A percentile compares a stretch with the other conserved stretches of the same genome.
Evolutionary conservation across 2,113 vertebrate species (phyloP).

Genomic region (Grammomys surdaster): DNA sequence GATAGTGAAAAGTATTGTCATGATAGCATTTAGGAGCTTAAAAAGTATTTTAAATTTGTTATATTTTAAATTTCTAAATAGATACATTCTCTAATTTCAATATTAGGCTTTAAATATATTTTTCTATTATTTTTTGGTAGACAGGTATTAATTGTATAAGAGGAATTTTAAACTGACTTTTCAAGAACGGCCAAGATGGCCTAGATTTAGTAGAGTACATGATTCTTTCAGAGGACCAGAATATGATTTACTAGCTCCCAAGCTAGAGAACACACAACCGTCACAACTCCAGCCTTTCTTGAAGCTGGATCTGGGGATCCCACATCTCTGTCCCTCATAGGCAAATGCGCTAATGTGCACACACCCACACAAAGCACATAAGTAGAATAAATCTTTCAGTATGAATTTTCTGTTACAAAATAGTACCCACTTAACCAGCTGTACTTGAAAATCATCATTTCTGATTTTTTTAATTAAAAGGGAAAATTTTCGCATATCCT

Average conservation of each 20-base stretch:
- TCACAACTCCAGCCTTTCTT: background rate
- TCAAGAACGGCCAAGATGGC: background rate
- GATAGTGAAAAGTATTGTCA: conserved; percentile 33
- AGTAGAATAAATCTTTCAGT: background rate
- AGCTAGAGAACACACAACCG: too few species aligned
- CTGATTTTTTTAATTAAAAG: background rate
- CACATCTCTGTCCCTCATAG: too few species aligned
- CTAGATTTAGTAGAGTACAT: too few species aligned
- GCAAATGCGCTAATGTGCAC: background rate
- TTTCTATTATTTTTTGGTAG: background rate
- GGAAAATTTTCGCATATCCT: background rate
- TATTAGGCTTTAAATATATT: background rate
- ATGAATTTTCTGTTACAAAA: background rate
- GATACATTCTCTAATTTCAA: background rate
- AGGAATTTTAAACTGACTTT: background rate
- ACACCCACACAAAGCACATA: too few species aligned
- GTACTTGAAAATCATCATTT: conserved; percentile 31
- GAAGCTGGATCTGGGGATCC: too few species aligned
- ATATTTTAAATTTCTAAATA: background rate
- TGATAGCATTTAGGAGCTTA: background rate
- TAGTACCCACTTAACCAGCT: background rate
- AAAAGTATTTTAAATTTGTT: background rate
- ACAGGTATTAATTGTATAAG: background rate
- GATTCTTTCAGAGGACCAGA: background rate
- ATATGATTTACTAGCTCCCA: background rate